Conservation (phyloP, 1,140 invertebrate genomes). For the Episyrphus balteatus region DNA sequence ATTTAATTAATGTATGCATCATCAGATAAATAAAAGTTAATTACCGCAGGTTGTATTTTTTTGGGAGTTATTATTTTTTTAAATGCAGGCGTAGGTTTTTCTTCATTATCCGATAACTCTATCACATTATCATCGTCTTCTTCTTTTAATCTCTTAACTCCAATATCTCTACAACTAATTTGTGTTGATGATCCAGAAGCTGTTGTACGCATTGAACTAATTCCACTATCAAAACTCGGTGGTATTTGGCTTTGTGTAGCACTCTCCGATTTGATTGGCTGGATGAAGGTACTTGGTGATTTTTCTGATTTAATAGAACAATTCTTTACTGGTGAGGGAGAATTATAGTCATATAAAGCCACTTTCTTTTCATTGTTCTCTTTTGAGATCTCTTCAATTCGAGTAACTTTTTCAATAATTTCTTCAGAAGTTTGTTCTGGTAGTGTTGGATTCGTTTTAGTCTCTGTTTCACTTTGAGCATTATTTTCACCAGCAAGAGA, state of each 20-base stretch:
- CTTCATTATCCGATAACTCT: no score
- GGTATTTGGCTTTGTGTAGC: neutral
- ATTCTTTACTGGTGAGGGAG: conserved; percentile 2
- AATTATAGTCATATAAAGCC: conserved; percentile 2
- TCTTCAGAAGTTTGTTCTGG: neutral
- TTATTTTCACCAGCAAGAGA: conserved; percentile 1
- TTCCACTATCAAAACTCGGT: neutral
- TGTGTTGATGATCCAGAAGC: conserved; percentile 3
- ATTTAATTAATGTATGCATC: neutral
- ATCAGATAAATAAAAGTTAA: neutral
- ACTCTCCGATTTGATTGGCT: neutral
- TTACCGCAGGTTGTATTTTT: neutral
- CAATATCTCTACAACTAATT: neutral
- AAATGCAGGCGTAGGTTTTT: no score
- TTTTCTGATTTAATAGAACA: neutral
- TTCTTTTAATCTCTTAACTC: no score
- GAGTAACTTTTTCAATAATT: conserved; percentile 3
- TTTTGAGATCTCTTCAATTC: conserved; percentile 4
- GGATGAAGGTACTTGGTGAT: neutral
- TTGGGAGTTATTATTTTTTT: no score
- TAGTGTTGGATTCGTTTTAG: neutral
- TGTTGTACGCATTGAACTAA: conserved; percentile 7
- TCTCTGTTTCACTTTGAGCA: conserved; percentile 1
- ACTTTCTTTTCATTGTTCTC: neutral
- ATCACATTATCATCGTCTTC: no score